Evolutionary conservation across 1,140 invertebrate genomes (phyloP), one percentile per base, ranked within the genome.

Genomic region (Drosophila insularis): DNA sequence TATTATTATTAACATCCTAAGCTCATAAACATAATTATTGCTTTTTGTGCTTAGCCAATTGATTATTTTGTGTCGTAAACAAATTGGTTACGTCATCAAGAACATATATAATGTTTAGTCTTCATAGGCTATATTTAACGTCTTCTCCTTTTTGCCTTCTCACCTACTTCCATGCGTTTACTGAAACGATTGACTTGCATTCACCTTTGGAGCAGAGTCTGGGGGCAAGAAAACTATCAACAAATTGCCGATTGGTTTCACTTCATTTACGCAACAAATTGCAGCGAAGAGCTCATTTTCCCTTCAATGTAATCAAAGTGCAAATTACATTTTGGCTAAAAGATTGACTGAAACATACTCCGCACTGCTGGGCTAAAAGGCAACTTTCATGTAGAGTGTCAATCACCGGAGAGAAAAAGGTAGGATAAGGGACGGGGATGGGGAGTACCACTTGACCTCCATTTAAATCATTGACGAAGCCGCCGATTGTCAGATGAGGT

Each of bases 381-480:
- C 43, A 63, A 32, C 67, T 82, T 80, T 81, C 66, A 82, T 87
- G 72, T 82, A 68, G 67, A 78, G 76, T 74, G 84, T 87, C 84
- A 87, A 89, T 87, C 80, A 80, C 43, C 13, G 17, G 40, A 13
- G 37, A 43, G 13, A 43, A 4, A 14, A n/a, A 43, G 1, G 19
- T 2, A 10, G 10, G 4, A 4, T 14, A 0, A 6, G 27, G 27
- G 4, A 27, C 0, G 27, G 4, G 4, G 5, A 46, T 1, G 63
- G 76, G 54, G 79, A 72, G 64, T 61, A 80, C 39, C 72, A 71
- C 80, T 87, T 87, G 84, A 87, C 84, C 84, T 87, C 84, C 84
- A 87, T 87, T 87, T 89, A 87, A 87, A 84, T 89, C 84, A 89
- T 87, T 89, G 82, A 86, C 82, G 81, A 79, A 80, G 69, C 68